phyloP scores from a whole-genome alignment of 2,888 invertebrate species.

The Caprella mutica region DNA sequence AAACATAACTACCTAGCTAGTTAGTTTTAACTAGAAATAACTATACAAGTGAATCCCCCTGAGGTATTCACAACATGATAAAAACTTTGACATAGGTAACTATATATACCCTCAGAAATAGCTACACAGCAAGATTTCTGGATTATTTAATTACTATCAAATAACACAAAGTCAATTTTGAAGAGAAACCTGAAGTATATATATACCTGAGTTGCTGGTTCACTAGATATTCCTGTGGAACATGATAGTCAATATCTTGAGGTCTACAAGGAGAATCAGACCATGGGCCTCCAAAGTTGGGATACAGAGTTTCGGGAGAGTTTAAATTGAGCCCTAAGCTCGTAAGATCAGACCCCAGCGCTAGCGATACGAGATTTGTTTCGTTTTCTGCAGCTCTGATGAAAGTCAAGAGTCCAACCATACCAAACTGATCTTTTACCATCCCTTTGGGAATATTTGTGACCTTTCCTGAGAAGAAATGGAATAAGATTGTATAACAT shows the following conservation, averaged over 20 bases:
- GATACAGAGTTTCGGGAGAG: constrained; percentile 93
- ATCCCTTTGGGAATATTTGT: constrained; percentile 97
- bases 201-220: constrained; percentile 73
- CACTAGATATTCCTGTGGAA: constrained; percentile 96
- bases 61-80: too few relatives aligned
- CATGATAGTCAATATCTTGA: constrained; percentile 96
- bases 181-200: too few relatives aligned
- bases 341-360: constrained; percentile 94
- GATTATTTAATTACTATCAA: too few relatives aligned
- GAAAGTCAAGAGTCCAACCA: constrained; percentile 95
- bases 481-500: constrained; percentile 5
- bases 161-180: too few relatives aligned
- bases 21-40: too few relatives aligned
- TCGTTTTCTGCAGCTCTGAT: constrained; percentile 96
- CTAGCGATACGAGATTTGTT: constrained; percentile 88
- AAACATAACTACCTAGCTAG: too few relatives aligned
- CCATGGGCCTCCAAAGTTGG: constrained; percentile 98
- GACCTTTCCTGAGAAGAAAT: constrained; percentile 62
- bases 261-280: constrained; percentile 94
- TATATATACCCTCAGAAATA: too few relatives aligned
- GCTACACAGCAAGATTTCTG: too few relatives aligned
- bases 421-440: constrained; percentile 99
- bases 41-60: too few relatives aligned
- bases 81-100: too few relatives aligned
- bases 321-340: constrained; percentile 96